Base-by-base conservation (phyloP, 2,113 vertebrate genomes). In the Antennarius striatus region DNA sequence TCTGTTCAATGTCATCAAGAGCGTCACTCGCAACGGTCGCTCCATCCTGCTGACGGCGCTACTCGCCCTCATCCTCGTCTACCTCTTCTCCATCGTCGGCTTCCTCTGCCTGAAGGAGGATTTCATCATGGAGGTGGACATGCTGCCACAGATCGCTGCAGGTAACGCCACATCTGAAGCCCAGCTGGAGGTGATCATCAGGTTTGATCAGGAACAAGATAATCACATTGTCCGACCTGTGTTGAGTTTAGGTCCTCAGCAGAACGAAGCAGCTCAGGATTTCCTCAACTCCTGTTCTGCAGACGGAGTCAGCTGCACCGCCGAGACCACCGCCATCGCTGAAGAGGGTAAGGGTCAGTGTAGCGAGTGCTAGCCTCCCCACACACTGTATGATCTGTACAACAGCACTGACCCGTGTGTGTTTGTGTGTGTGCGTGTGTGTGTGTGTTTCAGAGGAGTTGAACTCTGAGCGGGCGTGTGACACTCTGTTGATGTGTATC, bases 71-170 rank as follows among this genome's bases (percentile, higher is more conserved):
- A 99, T 99, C 89, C 95, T 99, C 0, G 97, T 99, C 88, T 99
- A 99, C 92, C 96, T 99, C 78, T 99, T 99, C 94, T 99, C 98
- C 90, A 99, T 99, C 3, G 96, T 99, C 13, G 98, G 96, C 77
- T 99, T 99, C 91, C 93, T 99, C 0, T 98, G 94, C 80, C 93
- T 99, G 56, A 98, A 96, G 87, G 93, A 98, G 28, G 98, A 99
- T 82, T 99, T 99, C 92, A 98, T 99, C 79, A 91, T 99, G 76
- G 97, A 99, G 90, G 96, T 99, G 9, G 98, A 99, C 84, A 90
- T 85, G 15, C 93, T 99, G 79, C 80, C 85, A 0, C 85, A 70
- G 71, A 63, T 86, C 0, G 32, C 77, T 11, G 43, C 63, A 79
- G 86, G 82, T 84, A 43, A 11, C 5, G 42, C 42, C 10, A 22